Evolutionary conservation across 2,888 invertebrate genomes (phyloP).

Genomic region (Epinotia nisella): DNA sequence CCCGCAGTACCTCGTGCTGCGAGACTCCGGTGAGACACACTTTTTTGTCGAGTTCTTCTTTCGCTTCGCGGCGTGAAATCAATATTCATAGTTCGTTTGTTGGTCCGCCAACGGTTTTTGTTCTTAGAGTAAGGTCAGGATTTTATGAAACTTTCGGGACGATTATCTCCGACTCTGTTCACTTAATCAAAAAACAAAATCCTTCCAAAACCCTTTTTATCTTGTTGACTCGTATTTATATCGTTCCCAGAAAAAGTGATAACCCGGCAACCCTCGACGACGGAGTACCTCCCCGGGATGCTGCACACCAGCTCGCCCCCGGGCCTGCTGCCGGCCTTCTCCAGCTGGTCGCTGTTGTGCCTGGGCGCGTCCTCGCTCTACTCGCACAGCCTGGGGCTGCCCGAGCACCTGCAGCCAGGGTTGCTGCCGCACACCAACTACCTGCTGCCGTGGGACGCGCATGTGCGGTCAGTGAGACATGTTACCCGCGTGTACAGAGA

Average conservation of each 20-base stretch:
- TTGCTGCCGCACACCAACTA: slow-evolving; percentile 95
- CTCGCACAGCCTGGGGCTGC: slow-evolving; percentile 93
- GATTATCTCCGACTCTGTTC: too few species aligned
- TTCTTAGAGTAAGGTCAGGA: too few species aligned
- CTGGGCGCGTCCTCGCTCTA: slow-evolving; percentile 96
- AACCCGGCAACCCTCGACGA: slow-evolving; percentile 90
- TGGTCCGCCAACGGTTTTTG: too few species aligned
- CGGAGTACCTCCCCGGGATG: slow-evolving; percentile 97
- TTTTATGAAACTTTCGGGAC: too few species aligned
- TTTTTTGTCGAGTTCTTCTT: too few species aligned
- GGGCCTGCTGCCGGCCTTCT: slow-evolving; percentile 92
- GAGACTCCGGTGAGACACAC: slow-evolving; percentile 57
- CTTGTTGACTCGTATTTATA: neutral
- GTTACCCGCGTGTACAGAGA: neutral
- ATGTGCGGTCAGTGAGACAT: slow-evolving; percentile 65
- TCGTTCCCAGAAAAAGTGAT: slow-evolving; percentile 81
- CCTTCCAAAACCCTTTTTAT: too few species aligned
- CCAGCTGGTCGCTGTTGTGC: slow-evolving; percentile 96
- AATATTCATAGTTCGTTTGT: too few species aligned
- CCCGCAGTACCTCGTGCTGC: slow-evolving; percentile 59
- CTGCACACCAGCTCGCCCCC: slow-evolving; percentile 91
- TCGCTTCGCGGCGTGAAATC: too few species aligned
- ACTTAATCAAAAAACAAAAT: too few species aligned
- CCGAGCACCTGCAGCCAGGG: slow-evolving; percentile 94
- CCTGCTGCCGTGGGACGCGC: slow-evolving; percentile 95